Evolutionary conservation across 2,113 vertebrate genomes (phyloP).

Genomic region (Scortum barcoo): DNA sequence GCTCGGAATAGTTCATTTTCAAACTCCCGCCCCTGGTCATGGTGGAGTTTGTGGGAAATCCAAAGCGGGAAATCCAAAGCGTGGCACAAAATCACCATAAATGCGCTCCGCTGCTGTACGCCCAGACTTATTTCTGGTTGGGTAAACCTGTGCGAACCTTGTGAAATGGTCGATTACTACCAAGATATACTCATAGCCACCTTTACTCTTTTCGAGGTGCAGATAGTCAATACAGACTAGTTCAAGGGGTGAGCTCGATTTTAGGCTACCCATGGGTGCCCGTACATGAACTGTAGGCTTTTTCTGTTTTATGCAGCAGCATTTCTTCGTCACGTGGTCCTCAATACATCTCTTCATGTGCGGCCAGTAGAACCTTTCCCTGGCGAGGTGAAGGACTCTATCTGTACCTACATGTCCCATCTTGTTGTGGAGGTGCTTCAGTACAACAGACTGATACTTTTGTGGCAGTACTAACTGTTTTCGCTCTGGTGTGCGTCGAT

Average conservation of each 20-base stretch:
- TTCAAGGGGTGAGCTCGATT: not conserved
- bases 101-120: not conserved
- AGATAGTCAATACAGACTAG: not conserved
- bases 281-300: not conserved
- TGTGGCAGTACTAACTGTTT: not conserved
- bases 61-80: not conserved
- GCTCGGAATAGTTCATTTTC: not conserved
- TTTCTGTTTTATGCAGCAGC: slow-evolving; percentile 4
- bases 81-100: not conserved
- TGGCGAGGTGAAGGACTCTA: not conserved
- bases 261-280: not conserved
- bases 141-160: not conserved
- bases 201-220: not conserved
- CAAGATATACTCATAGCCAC: not conserved
- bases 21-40: not conserved
- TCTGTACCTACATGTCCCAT: not conserved
- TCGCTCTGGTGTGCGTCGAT: not conserved
- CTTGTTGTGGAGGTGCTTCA: not conserved
- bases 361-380: not conserved
- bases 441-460: not conserved
- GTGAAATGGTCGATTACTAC: not conserved
- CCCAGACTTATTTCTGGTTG: not conserved
- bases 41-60: not conserved
- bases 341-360: not conserved
- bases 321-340: slow-evolving; percentile 3